phyloP scores from a whole-genome alignment of 2,113 vertebrate species.

The Xiphorhynchus elegans region DNA sequence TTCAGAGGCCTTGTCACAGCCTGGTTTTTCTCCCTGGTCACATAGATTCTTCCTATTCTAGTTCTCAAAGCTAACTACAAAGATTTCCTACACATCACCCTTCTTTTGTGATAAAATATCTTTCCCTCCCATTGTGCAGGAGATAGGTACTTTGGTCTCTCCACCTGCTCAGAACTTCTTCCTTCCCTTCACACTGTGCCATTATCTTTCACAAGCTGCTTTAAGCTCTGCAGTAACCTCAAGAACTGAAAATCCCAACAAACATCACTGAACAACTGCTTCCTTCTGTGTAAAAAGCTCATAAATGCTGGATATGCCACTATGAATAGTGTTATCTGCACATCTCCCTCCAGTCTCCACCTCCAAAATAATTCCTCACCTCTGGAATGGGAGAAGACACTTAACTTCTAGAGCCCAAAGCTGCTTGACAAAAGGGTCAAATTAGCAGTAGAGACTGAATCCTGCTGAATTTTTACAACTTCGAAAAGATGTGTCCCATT shows the following conservation, averaged over 20 bases:
- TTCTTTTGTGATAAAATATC: neutral
- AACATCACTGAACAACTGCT: neutral
- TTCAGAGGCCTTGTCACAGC: neutral
- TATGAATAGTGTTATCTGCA: neutral
- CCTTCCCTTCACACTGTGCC: constrained; percentile 5
- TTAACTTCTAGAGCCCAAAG: neutral
- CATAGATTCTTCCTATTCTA: neutral
- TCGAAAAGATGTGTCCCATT: neutral
- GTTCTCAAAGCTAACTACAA: neutral
- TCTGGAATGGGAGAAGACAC: neutral
- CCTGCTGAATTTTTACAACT: neutral
- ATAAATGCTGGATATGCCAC: neutral
- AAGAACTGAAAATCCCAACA: constrained; percentile 2
- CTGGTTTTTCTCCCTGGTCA: neutral
- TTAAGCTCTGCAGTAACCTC: neutral
- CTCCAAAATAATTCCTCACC: neutral
- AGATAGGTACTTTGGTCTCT: neutral
- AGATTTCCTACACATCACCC: neutral
- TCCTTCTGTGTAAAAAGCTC: neutral
- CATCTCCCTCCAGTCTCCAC: neutral
- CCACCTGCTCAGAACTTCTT: neutral
- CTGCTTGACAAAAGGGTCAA: neutral
- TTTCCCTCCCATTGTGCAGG: neutral
- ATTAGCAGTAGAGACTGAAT: neutral
- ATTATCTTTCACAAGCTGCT: constrained; percentile 13